These are phyloP conservation scores for Dendrolimus pini DNA, from an alignment of 2,888 invertebrate species.

Conservation along the genomic window DNA sequence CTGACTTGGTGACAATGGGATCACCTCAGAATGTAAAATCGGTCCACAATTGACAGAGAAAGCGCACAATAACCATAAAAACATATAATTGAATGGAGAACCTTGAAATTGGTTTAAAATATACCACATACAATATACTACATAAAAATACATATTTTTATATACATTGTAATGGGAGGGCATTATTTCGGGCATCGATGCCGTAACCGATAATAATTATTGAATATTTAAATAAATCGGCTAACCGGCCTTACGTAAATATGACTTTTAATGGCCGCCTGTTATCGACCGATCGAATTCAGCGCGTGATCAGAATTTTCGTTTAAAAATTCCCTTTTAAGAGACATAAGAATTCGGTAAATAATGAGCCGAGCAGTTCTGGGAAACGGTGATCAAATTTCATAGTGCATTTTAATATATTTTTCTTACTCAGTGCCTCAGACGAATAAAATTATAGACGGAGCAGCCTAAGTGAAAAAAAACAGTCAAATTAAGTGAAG, in stretches of 20 bases:
- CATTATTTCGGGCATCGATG: not conserved
- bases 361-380: slow-evolving; percentile 20
- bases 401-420: slow-evolving; percentile 11
- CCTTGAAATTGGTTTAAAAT: too few species aligned
- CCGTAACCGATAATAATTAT: not conserved
- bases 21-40: too few species aligned
- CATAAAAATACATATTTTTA: too few species aligned
- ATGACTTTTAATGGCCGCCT: slow-evolving; percentile 37
- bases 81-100: too few species aligned
- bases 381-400: slow-evolving; percentile 14
- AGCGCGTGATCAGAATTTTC: slow-evolving; percentile 49
- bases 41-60: too few species aligned
- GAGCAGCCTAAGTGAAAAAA: too few species aligned
- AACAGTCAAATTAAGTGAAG: too few species aligned
- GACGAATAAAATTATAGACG: too few species aligned
- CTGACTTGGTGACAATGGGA: too few species aligned
- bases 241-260: slow-evolving; percentile 57
- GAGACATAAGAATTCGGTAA: slow-evolving; percentile 21
- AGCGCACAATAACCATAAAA: too few species aligned
- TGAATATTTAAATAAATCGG: slow-evolving; percentile 6
- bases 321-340: slow-evolving; percentile 22
- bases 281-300: slow-evolving; percentile 54
- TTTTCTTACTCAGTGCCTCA: not conserved
- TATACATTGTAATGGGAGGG: not conserved
- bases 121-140: too few species aligned